Percentiles rank a stretch among this genome's conserved stretches.
Evolutionary conservation across 1,140 invertebrate genomes (phyloP).

Genomic region (Nomia melanderi): DNA sequence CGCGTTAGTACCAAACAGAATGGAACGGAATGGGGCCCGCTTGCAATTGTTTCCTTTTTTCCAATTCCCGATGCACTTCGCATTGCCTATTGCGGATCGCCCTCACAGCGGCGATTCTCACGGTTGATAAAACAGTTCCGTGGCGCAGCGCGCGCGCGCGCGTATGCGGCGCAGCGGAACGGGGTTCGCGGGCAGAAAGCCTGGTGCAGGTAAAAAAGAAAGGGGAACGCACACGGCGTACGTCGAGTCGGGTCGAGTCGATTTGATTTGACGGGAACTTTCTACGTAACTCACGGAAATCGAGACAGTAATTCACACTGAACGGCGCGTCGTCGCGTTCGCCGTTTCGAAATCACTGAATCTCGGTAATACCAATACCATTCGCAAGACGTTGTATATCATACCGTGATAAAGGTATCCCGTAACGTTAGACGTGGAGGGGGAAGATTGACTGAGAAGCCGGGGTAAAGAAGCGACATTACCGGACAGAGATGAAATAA

Average conservation of each 20-base stretch:
- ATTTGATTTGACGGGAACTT: conserved; percentile 22
- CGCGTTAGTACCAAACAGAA: too few species aligned
- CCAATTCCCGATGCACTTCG: not conserved
- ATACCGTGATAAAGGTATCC: not conserved
- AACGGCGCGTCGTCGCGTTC: too few species aligned
- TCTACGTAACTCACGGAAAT: conserved; percentile 28
- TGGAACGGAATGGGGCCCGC: too few species aligned
- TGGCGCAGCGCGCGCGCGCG: not conserved
- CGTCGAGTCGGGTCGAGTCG: not conserved
- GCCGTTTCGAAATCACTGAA: conserved; percentile 46
- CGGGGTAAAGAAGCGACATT: conserved; percentile 17
- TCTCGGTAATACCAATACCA: conserved; percentile 14
- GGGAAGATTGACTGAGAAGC: conserved; percentile 15
- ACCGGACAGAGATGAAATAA: conserved; percentile 24
- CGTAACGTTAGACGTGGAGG: not conserved
- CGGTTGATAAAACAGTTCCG: not conserved
- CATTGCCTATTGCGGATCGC: not conserved
- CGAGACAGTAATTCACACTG: too few species aligned
- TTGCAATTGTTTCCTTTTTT: too few species aligned
- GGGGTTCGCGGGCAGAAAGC: too few species aligned
- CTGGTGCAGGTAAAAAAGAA: not conserved
- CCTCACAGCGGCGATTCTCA: conserved; percentile 25
- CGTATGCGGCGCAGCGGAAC: not conserved
- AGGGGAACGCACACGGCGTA: not conserved
- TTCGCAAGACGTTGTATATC: conserved; percentile 17